Conservation (phyloP, 2,113 vertebrate species). For the Choloepus hoffmanni region DNA sequence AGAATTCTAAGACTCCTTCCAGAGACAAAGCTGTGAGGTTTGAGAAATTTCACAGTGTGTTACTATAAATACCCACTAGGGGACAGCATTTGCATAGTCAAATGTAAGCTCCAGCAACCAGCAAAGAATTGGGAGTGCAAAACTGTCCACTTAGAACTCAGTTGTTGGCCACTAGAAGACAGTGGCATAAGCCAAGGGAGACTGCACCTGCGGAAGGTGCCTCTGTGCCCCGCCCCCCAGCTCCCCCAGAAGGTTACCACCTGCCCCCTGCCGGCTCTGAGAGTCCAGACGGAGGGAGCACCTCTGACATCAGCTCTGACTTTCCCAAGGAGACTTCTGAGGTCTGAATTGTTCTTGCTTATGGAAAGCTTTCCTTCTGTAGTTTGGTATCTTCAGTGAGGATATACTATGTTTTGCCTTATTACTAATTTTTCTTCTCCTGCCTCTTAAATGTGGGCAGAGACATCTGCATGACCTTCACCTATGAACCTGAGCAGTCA, state of each 20-base stretch:
- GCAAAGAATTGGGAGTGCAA: fast-evolving
- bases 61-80: neutral
- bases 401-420: neutral
- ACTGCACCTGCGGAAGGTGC: fast-evolving
- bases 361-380: neutral
- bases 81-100: neutral
- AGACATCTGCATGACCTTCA: neutral
- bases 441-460: neutral
- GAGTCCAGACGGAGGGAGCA: neutral
- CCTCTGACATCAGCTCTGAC: neutral
- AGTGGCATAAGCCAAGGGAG: neutral
- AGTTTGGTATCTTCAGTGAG: neutral
- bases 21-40: neutral
- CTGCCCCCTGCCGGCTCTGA: fast-evolving
- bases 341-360: neutral
- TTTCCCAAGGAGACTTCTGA: neutral
- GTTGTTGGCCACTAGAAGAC: neutral
- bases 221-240: neutral
- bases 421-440: neutral
- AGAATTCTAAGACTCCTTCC: neutral
- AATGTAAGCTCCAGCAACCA: neutral
- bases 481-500: fast-evolving
- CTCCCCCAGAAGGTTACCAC: neutral
- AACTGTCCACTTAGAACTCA: no score
- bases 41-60: neutral